Conservation (phyloP, 2,797 vertebrate species). For the Hoplostethus atlanticus region DNA sequence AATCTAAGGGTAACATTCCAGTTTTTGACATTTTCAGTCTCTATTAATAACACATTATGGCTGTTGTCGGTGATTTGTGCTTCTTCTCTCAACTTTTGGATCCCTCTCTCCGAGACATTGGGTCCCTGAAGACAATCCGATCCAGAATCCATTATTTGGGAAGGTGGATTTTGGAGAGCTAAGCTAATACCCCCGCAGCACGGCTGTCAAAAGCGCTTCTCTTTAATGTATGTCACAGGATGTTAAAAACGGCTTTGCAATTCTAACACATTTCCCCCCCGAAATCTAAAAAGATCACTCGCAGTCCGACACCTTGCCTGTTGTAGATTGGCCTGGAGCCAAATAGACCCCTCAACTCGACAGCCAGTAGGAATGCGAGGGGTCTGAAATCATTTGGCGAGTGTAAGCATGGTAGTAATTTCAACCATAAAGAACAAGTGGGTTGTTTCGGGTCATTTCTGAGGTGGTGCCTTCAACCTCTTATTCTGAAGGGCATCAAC, state of each 20-base stretch:
- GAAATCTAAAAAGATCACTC: background rate
- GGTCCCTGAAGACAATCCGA: background rate
- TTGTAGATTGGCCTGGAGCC: background rate
- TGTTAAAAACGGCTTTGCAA: background rate
- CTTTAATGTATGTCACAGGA: background rate
- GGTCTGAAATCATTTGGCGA: background rate
- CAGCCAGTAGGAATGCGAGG: background rate
- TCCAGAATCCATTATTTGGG: conserved; percentile 2
- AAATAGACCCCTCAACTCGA: background rate
- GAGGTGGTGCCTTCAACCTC: background rate
- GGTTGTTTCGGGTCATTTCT: background rate
- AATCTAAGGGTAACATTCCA: background rate
- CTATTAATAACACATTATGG: background rate
- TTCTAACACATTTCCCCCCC: background rate
- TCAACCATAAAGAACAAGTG: background rate
- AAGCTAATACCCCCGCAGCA: background rate
- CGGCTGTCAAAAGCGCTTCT: background rate
- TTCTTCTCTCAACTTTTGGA: background rate
- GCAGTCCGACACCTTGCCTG: background rate
- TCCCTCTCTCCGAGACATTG: background rate
- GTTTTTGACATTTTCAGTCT: background rate
- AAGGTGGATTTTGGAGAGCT: background rate
- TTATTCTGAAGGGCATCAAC: too few species aligned
- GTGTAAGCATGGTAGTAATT: background rate
- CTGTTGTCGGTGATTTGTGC: background rate